Evolutionary conservation across 2,888 invertebrate species (phyloP), one percentile per base, ranked within the genome.

Genomic region (Mellilla xanthometata): DNA sequence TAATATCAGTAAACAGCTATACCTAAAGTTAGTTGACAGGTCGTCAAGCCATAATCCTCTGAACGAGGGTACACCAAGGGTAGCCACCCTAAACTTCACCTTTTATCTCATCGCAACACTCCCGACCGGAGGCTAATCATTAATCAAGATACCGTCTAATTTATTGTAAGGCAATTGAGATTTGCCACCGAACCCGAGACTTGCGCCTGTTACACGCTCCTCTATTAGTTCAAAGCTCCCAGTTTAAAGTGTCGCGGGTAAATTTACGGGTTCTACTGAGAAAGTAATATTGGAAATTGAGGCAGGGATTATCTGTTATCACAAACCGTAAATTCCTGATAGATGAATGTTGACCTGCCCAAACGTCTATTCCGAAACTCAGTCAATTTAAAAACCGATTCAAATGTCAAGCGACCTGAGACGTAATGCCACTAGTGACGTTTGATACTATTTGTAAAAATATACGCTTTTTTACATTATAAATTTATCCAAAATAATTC

Each of bases 101-200:
- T 43, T 43, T 50, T 45, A 50, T 50, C 45, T 41, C 40, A 31
- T 34, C 29, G 41, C 33, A 39, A 41, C 41, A 50, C 36, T 42
- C 32, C 22, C 32, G 35, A 36, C 42, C 39, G 26, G 28, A 30
- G 42, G 46, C 39, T 52, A 35, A 50, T 58, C 64, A 62, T 65
- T 66, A 68, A 76, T 66, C 66, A 68, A 66, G 58, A 68, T 66
- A 70, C 64, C 55, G 59, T 58, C 55, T 56, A 64, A 77, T 75
- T 73, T 73, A 73, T 72, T 64, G 70, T 58, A 53, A 49, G 49
- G 44, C 59, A 60, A 58, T 51, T 47, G 52, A 52, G 53, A 43
- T 52, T 49, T 44, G 43, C 35, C 35, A 35, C 43, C 35, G 38
- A 23, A 32, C 34, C 38, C 29, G 36, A 35, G 24, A 43, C 39